phyloP scores from a whole-genome alignment of 2,888 invertebrate genomes.

The Caenorhabditis zanzibari region DNA sequence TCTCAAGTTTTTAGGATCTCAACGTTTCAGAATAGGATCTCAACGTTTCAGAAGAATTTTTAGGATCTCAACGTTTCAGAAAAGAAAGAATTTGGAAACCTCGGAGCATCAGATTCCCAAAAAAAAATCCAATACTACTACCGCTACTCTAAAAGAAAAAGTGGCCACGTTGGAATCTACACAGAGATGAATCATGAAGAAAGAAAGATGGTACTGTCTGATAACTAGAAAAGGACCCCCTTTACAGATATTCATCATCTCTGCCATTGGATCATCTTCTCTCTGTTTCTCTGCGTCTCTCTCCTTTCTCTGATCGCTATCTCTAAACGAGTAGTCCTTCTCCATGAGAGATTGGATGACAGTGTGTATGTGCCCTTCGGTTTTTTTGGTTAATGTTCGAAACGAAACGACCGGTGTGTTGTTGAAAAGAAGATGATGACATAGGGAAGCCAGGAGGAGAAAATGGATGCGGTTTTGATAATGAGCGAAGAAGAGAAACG shows the following conservation, averaged over 20 bases:
- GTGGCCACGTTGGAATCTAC: too few species aligned
- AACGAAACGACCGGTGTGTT: slow-evolving; percentile 5
- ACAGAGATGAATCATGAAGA: background rate
- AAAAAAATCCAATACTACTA: background rate
- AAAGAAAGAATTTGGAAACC: background rate
- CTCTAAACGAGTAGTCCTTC: too few species aligned
- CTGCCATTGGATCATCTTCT: background rate
- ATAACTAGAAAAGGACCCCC: background rate
- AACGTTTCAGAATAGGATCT: too few species aligned
- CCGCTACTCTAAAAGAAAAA: too few species aligned
- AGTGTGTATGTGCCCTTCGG: slow-evolving; percentile 12
- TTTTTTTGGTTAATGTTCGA: background rate
- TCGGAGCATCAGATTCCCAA: background rate
- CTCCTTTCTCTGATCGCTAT: too few species aligned
- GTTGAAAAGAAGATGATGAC: slow-evolving; percentile 24
- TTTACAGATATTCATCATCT: background rate
- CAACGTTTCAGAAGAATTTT: too few species aligned
- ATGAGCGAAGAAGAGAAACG: slow-evolving; percentile 22
- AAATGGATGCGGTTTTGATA: slow-evolving; percentile 39
- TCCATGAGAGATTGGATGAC: background rate
- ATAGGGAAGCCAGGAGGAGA: background rate
- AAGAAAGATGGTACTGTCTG: background rate
- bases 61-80: too few species aligned
- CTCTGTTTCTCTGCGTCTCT: too few species aligned
- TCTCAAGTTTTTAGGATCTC: too few species aligned